These are phyloP conservation scores for Scopus umbretta DNA, from an alignment of 2,113 vertebrate species.

Conservation along the genomic window DNA sequence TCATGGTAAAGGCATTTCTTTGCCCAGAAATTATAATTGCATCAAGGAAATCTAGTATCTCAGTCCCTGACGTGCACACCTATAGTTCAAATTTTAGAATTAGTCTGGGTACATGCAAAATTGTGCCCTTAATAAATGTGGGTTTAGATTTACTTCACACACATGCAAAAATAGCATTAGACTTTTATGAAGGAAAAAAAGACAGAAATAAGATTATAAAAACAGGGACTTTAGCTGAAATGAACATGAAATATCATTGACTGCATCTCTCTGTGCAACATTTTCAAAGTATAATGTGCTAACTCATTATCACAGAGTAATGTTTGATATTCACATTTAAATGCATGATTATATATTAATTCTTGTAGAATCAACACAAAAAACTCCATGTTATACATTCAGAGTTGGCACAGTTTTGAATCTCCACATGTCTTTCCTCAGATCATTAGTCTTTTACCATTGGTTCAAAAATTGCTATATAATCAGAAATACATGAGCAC, in stretches of 20 bases:
- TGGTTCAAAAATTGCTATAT: conserved; percentile 13
- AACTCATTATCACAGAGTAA: not conserved
- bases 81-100: not conserved
- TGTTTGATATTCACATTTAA: not conserved
- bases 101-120: not conserved
- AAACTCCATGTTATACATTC: not conserved
- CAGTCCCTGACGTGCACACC: not conserved
- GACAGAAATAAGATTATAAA: not conserved
- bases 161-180: not conserved
- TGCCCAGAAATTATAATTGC: not conserved
- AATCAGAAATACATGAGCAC: conserved; percentile 24
- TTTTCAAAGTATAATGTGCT: not conserved
- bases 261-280: not conserved
- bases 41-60: not conserved
- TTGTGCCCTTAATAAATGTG: not conserved
- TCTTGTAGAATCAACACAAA: not conserved
- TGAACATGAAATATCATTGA: not conserved
- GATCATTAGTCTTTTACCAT: not conserved
- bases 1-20: not conserved
- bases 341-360: not conserved
- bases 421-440: not conserved
- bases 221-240: not conserved
- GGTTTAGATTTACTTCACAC: not conserved
- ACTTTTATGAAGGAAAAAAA: not conserved
- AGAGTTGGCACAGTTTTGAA: not conserved